These are phyloP conservation scores for Eledone cirrhosa DNA, from an alignment of 2,888 invertebrate genomes.

Conservation along the genomic window DNA sequence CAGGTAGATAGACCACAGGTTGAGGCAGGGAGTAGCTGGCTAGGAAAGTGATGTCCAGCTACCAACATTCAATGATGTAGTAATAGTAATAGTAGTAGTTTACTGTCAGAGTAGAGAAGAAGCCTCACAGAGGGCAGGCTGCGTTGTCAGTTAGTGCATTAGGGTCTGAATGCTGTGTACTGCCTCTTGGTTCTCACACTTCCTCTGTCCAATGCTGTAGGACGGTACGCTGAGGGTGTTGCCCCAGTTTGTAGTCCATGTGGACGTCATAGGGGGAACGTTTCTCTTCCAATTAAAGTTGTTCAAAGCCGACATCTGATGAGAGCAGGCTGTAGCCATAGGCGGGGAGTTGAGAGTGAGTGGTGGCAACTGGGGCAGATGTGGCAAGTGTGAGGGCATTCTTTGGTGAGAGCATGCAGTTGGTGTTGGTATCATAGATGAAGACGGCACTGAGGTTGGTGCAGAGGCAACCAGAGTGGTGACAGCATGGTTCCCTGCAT, in stretches of 20 bases:
- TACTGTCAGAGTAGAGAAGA: no score
- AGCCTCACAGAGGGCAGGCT: no score
- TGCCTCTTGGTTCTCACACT: conserved; percentile 27
- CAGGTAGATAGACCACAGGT: no score
- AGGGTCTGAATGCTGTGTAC: conserved; percentile 19
- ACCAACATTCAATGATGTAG: no score
- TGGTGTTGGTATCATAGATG: neutral
- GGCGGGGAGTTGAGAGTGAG: neutral
- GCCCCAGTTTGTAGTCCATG: conserved; percentile 3
- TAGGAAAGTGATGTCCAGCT: no score
- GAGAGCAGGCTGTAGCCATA: conserved; percentile 14
- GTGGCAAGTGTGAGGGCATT: conserved; percentile 11
- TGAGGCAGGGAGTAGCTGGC: no score
- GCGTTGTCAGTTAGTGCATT: conserved; percentile 3
- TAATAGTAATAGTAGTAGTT: no score
- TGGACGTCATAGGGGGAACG: neutral
- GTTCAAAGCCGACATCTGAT: conserved; percentile 13
- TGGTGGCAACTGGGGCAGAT: conserved; percentile 6
- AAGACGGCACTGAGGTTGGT: conserved; percentile 17
- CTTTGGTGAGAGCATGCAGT: conserved; percentile 20
- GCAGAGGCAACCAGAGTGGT: conserved; percentile 20
- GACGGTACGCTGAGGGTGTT: conserved; percentile 19
- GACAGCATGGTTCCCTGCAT: neutral
- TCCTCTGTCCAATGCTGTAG: conserved; percentile 23
- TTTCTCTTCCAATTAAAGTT: conserved; percentile 17